Conservation (phyloP, 2,888 invertebrate species). For the Macaria notata region DNA sequence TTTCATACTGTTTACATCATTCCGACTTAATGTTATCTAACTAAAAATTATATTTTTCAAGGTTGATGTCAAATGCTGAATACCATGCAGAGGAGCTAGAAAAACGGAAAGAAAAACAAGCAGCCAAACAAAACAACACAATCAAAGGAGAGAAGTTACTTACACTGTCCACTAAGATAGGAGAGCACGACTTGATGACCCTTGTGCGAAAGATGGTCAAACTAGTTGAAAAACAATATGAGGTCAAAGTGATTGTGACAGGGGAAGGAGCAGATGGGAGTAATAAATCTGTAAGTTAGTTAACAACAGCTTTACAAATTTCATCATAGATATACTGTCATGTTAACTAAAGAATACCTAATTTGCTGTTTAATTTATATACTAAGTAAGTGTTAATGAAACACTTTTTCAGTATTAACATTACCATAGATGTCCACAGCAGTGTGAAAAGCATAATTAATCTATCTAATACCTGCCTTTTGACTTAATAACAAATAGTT, state of each 20-base stretch:
- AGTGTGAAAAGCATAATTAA: too few relatives aligned
- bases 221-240: conserved; percentile 85
- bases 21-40: not conserved
- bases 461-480: too few relatives aligned
- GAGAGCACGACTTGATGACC: conserved; percentile 85
- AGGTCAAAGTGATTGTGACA: conserved; percentile 83
- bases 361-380: too few relatives aligned
- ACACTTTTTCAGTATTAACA: too few relatives aligned
- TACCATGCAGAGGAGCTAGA: conserved; percentile 84
- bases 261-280: conserved; percentile 66
- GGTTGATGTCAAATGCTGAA: conserved; percentile 85
- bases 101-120: conserved; percentile 75
- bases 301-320: too few relatives aligned
- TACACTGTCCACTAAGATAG: conserved; percentile 83
- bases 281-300: conserved; percentile 50
- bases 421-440: too few relatives aligned
- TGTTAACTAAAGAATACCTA: too few relatives aligned
- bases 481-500: too few relatives aligned
- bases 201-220: conserved; percentile 85
- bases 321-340: too few relatives aligned
- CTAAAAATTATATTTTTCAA: conserved; percentile 37
- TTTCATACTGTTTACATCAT: too few relatives aligned
- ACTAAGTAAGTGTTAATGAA: too few relatives aligned
- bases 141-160: conserved; percentile 85
- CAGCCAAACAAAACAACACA: conserved; percentile 54